Conservation (phyloP, 2,797 vertebrate species). For the Cryptoprocta ferox region DNA sequence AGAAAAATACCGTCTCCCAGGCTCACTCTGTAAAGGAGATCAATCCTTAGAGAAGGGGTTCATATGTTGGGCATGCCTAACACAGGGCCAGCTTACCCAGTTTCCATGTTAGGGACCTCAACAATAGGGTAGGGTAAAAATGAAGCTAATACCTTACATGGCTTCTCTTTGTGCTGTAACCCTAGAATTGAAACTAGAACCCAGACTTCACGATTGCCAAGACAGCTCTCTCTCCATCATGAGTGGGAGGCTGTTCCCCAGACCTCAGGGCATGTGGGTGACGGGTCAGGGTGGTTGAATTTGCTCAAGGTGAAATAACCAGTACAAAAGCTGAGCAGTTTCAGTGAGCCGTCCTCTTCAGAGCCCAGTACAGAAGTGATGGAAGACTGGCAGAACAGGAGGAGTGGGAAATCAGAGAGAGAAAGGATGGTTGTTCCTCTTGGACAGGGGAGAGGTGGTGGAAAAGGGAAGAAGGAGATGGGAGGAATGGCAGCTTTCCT, state of each 20-base stretch:
- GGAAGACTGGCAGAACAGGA: background rate
- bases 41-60: background rate
- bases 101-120: background rate
- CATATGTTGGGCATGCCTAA: background rate
- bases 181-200: background rate
- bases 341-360: background rate
- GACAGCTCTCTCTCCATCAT: background rate
- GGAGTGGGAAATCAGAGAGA: accelerated
- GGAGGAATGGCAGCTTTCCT: background rate
- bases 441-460: background rate
- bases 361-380: background rate
- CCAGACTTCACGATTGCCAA: background rate
- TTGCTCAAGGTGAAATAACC: background rate
- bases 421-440: background rate
- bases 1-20: background rate
- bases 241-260: background rate
- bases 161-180: background rate
- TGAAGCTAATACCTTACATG: background rate
- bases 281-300: background rate
- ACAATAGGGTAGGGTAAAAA: background rate
- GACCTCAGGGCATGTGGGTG: background rate
- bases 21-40: background rate
- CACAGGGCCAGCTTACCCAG: background rate
- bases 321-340: background rate
- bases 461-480: background rate